These are phyloP conservation scores for Rhyzopertha dominica DNA, from an alignment of 1,140 invertebrate species.

Conservation along the genomic window DNA sequence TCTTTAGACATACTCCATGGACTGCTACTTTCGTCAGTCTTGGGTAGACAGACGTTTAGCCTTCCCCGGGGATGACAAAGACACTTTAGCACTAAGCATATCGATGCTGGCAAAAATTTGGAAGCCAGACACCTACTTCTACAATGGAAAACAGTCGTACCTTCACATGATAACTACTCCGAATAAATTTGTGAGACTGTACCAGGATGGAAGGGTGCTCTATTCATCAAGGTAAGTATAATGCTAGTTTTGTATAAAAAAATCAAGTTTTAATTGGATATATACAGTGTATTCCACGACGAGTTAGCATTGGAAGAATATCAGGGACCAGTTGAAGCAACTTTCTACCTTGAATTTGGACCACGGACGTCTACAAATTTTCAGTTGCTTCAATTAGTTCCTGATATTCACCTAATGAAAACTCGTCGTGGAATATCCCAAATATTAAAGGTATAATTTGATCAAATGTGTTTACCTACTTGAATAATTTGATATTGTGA, in stretches of 20 bases:
- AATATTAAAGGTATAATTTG: no score
- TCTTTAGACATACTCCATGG: conserved; percentile 81
- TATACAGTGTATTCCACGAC: no score
- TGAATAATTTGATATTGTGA: no score
- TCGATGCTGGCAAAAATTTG: conserved; percentile 76
- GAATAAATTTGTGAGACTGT: conserved; percentile 82
- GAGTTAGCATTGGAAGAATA: no score
- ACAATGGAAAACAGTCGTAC: conserved; percentile 79
- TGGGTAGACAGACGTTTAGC: conserved; percentile 71
- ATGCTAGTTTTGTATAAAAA: neutral
- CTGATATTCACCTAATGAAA: no score
- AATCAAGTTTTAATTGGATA: no score
- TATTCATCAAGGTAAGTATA: conserved; percentile 71
- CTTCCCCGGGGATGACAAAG: conserved; percentile 54
- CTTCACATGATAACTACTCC: conserved; percentile 86
- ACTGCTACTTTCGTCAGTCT: conserved; percentile 80
- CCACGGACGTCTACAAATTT: no score
- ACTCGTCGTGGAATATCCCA: no score
- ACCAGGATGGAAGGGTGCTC: conserved; percentile 76
- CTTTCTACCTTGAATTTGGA: no score
- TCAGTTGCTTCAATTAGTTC: no score
- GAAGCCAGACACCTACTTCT: conserved; percentile 88
- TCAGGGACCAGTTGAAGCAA: no score
- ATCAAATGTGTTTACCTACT: no score
- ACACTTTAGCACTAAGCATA: conserved; percentile 66